Conservation (phyloP, 2,888 invertebrate genomes). For the Mechanitis messenoides region DNA sequence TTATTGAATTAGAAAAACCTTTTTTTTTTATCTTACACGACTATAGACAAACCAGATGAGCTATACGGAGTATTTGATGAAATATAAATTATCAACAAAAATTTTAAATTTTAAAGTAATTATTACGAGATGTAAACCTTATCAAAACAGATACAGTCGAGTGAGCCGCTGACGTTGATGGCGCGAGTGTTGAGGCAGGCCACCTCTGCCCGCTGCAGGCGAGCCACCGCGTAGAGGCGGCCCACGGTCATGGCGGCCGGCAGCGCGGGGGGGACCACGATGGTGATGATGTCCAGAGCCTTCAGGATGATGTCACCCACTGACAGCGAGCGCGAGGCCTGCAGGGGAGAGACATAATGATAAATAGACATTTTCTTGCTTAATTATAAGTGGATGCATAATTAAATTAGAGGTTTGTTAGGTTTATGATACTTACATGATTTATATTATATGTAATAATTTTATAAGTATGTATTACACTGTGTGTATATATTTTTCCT, state of each 20-base stretch:
- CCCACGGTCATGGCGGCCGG: slow-evolving; percentile 99
- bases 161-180: slow-evolving; percentile 94
- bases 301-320: slow-evolving; percentile 82
- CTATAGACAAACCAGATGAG: no score
- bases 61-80: no score
- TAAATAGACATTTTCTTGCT: neutral
- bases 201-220: slow-evolving; percentile 86
- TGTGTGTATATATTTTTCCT: no score
- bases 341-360: slow-evolving; percentile 19
- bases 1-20: no score
- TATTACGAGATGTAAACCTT: slow-evolving; percentile 75
- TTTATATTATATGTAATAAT: no score
- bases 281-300: slow-evolving; percentile 94
- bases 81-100: no score
- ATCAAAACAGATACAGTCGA: slow-evolving; percentile 93
- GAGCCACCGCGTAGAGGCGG: slow-evolving; percentile 90
- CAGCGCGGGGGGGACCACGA: slow-evolving; percentile 95
- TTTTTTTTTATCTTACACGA: no score
- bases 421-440: no score
- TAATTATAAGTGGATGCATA: no score
- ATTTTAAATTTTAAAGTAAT: neutral
- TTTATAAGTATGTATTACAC: no score
- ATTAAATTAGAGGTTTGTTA: no score
- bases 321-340: slow-evolving; percentile 79
- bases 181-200: slow-evolving; percentile 95